Percentiles rank a stretch among this genome's conserved stretches.
Conservation (phyloP, 2,888 invertebrate species). For the Hirtodrosophila duncani region DNA sequence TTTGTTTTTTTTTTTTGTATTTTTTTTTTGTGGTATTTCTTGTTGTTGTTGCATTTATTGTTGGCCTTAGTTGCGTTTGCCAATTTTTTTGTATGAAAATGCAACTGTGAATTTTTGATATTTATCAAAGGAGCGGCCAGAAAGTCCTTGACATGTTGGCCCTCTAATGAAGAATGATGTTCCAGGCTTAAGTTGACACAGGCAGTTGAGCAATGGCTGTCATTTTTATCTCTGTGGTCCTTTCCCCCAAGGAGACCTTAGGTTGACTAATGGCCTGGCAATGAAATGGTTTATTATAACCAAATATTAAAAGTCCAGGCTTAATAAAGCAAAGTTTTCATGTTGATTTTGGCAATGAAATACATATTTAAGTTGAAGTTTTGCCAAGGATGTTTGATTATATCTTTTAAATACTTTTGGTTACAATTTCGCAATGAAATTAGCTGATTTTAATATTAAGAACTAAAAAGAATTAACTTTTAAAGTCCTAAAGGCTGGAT, state of each 20-base stretch:
- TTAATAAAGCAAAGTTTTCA: slow-evolving; percentile 4
- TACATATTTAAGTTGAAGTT: too few relatives aligned
- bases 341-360: slow-evolving; percentile 2
- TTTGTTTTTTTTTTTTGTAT: slow-evolving; percentile 6
- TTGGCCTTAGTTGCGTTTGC: background rate
- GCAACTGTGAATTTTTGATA: slow-evolving; percentile 47
- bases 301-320: slow-evolving; percentile 26
- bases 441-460: too few relatives aligned
- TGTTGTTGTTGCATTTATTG: too few relatives aligned
- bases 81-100: slow-evolving; percentile 37
- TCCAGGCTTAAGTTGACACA: slow-evolving; percentile 9
- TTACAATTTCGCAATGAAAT: too few relatives aligned
- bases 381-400: background rate
- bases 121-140: slow-evolving; percentile 24
- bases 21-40: slow-evolving; percentile 15
- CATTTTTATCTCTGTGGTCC: slow-evolving; percentile 15
- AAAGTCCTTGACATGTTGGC: slow-evolving; percentile 59
- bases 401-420: too few relatives aligned
- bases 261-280: slow-evolving; percentile 48
- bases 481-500: too few relatives aligned
- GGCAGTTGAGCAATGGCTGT: slow-evolving; percentile 17
- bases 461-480: too few relatives aligned
- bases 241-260: slow-evolving; percentile 4
- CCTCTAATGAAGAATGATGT: slow-evolving; percentile 64
- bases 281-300: slow-evolving; percentile 44